A percentile compares a stretch with the other conserved stretches of the same genome.
Conservation (phyloP, 64 coral and sea anemone genomes). For the Acropora tenuis region DNA sequence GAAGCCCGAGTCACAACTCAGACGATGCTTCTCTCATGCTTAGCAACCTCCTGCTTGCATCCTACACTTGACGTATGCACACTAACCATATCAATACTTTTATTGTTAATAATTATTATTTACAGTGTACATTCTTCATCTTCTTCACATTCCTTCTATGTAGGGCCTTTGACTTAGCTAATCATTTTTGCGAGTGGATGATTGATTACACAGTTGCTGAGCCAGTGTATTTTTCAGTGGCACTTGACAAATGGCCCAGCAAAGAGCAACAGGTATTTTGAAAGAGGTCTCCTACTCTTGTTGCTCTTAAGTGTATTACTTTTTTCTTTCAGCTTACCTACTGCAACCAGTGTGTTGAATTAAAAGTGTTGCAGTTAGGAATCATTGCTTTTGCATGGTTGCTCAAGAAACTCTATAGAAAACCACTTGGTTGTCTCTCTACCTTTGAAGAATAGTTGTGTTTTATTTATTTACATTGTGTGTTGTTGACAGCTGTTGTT, state of each 20-base stretch:
- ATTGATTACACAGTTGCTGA: conserved; percentile 59
- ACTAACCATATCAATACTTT: neutral
- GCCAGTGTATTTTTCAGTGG: conserved; percentile 47
- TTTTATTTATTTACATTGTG: neutral
- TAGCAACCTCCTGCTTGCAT: no score
- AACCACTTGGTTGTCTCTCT: neutral
- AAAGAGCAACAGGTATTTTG: conserved; percentile 72
- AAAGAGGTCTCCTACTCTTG: neutral
- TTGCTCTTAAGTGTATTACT: neutral
- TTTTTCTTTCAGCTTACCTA: neutral
- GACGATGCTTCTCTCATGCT: no score
- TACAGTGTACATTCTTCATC: neutral
- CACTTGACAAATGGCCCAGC: conserved; percentile 47
- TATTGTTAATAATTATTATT: neutral
- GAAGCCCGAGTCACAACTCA: no score
- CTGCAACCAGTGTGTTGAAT: no score
- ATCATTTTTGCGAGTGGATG: conserved; percentile 92
- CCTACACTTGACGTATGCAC: neutral
- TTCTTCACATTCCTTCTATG: neutral
- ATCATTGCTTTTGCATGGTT: no score
- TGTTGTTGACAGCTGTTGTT: conserved; percentile 68
- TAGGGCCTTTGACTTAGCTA: conserved; percentile 82
- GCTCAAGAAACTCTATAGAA: no score
- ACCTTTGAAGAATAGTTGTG: no score
- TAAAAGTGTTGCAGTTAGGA: no score